These are phyloP conservation scores for Cotesia vestalis DNA, from an alignment of 1,140 invertebrate genomes.

Conservation along the genomic window DNA sequence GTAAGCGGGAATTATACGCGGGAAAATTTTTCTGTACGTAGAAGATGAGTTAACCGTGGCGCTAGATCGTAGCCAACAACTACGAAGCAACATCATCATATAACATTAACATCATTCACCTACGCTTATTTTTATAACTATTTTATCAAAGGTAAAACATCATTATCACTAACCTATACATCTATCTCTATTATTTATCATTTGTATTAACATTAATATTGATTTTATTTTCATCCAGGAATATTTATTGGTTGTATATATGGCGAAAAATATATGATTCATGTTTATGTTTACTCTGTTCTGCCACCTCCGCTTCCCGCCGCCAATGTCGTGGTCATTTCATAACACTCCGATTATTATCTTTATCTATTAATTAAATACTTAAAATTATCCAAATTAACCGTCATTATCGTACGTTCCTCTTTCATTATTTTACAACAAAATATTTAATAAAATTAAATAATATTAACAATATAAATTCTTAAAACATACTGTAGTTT, in stretches of 20 bases:
- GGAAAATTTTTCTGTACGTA: slow-evolving; percentile 34
- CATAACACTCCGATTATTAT: slow-evolving; percentile 31
- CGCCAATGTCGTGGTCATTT: slow-evolving; percentile 33
- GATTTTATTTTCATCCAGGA: background rate
- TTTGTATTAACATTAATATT: background rate
- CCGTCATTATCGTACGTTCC: no score
- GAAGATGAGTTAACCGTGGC: slow-evolving; percentile 56
- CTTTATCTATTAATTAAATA: background rate
- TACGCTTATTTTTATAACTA: slow-evolving; percentile 3
- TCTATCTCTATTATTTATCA: background rate
- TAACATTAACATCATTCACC: slow-evolving; percentile 6
- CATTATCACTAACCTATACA: background rate
- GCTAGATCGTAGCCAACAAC: slow-evolving; percentile 34
- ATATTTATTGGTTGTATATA: background rate
- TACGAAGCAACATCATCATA: slow-evolving; percentile 13
- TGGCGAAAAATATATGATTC: slow-evolving; percentile 40
- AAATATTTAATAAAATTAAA: no score
- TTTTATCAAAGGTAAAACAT: background rate
- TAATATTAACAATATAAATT: no score
- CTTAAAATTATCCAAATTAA: background rate
- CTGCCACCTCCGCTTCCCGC: slow-evolving; percentile 38
- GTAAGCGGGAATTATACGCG: slow-evolving; percentile 38
- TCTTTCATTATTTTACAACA: no score
- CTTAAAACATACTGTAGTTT: no score
- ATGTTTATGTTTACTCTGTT: slow-evolving; percentile 61